Conservation (phyloP, 2,113 vertebrate genomes). For the Polypterus senegalus region DNA sequence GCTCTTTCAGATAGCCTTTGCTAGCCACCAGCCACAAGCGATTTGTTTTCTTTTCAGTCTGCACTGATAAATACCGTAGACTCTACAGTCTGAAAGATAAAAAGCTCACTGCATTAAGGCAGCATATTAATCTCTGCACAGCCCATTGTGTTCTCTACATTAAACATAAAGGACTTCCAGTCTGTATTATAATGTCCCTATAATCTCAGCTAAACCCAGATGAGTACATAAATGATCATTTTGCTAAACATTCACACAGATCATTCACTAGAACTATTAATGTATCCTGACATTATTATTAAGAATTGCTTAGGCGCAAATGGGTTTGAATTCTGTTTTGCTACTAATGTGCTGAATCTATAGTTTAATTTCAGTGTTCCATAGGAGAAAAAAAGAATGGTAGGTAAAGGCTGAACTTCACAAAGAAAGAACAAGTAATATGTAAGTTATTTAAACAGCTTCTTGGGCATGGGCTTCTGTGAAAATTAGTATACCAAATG, state of each 20-base stretch:
- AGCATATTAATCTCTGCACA: background rate
- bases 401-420: background rate
- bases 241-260: background rate
- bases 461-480: slow-evolving; percentile 1
- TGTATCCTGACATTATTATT: slow-evolving; percentile 16
- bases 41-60: background rate
- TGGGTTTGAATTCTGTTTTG: slow-evolving; percentile 17
- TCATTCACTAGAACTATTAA: slow-evolving; percentile 1
- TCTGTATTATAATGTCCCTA: background rate
- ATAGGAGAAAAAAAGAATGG: background rate
- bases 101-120: background rate
- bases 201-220: background rate
- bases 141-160: too few species aligned
- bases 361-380: background rate
- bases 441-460: slow-evolving; percentile 11
- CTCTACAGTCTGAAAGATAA: background rate
- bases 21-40: background rate
- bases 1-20: too few species aligned
- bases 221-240: background rate
- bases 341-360: slow-evolving; percentile 1
- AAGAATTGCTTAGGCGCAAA: slow-evolving; percentile 5
- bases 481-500: background rate
- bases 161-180: background rate
- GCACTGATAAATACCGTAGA: background rate
- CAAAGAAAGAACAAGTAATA: slow-evolving; percentile 9